These are phyloP conservation scores for Capitulum mitella DNA, from an alignment of 2,888 invertebrate species.

Conservation along the genomic window DNA sequence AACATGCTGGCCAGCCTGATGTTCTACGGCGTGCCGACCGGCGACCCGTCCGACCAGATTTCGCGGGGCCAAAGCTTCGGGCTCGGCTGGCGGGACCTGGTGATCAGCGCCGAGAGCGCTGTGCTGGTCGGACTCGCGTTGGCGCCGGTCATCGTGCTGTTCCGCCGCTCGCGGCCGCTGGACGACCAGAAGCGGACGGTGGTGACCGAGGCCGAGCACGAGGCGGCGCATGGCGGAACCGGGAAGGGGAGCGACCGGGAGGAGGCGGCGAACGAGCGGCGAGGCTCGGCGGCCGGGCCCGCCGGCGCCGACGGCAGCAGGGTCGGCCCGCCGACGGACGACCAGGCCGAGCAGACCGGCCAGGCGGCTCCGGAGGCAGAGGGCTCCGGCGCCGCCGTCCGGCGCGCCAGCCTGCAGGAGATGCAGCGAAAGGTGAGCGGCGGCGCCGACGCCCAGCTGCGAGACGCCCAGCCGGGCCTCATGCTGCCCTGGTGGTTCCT, in stretches of 20 bases:
- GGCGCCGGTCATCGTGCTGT: slow-evolving; percentile 31
- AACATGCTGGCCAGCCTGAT: slow-evolving; percentile 50
- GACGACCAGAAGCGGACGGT: background rate
- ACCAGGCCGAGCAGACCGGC: too few relatives aligned
- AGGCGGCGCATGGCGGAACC: too few relatives aligned
- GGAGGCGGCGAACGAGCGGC: too few relatives aligned
- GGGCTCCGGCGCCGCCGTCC: background rate
- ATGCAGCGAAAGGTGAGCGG: background rate
- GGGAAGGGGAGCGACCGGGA: too few relatives aligned
- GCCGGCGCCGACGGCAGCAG: too few relatives aligned
- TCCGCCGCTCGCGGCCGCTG: slow-evolving; percentile 24
- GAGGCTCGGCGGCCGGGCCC: too few relatives aligned
- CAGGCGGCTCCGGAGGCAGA: too few relatives aligned
- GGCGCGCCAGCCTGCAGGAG: slow-evolving; percentile 20
- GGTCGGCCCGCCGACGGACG: too few relatives aligned
- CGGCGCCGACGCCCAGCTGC: background rate
- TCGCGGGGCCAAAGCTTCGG: background rate
- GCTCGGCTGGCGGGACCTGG: background rate
- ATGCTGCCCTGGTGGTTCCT: slow-evolving; percentile 34
- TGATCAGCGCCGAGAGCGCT: slow-evolving; percentile 28
- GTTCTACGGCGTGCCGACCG: slow-evolving; percentile 45
- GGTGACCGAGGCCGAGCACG: background rate
- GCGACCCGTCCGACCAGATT: slow-evolving; percentile 32
- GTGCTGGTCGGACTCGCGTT: slow-evolving; percentile 31
- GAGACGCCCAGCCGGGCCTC: background rate